Evolutionary conservation across 2,113 vertebrate genomes (phyloP).

Genomic region (Anoplopoma fimbria): DNA sequence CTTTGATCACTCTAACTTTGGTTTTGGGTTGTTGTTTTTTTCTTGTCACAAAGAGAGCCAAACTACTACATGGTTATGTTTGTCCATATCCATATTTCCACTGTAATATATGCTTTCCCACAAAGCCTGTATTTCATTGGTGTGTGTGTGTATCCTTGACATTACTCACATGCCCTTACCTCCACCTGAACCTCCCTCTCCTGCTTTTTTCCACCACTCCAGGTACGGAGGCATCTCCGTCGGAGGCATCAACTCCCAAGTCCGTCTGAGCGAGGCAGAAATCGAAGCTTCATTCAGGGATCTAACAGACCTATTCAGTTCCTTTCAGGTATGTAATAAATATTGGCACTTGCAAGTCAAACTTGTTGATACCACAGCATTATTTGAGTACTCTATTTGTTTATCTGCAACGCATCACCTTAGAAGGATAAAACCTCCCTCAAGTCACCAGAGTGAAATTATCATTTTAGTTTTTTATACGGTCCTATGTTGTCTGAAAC

Average conservation of each 20-base stretch:
- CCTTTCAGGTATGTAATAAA: slow-evolving; percentile 68
- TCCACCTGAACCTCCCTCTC: slow-evolving; percentile 22
- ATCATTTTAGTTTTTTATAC: no score
- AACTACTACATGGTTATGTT: slow-evolving; percentile 9
- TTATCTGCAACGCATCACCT: background rate
- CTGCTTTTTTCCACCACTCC: background rate
- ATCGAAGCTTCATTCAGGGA: slow-evolving; percentile 65
- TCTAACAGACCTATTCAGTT: slow-evolving; percentile 64
- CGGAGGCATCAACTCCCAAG: slow-evolving; percentile 83
- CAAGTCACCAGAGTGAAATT: background rate
- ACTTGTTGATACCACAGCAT: slow-evolving; percentile 1
- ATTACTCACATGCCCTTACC: background rate
- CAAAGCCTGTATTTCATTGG: background rate
- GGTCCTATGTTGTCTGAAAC: background rate
- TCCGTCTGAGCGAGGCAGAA: slow-evolving; percentile 70
- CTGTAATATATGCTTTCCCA: background rate
- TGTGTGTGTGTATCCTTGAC: background rate
- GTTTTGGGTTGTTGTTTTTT: background rate
- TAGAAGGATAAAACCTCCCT: background rate
- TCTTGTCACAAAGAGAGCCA: slow-evolving; percentile 10
- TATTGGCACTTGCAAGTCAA: slow-evolving; percentile 1
- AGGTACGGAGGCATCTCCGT: slow-evolving; percentile 85
- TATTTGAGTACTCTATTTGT: background rate
- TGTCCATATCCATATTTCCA: background rate
- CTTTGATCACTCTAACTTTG: no score